A percentile compares a stretch with the other conserved stretches of the same genome.
phyloP scores from a whole-genome alignment of 2,888 invertebrate species.

The Dryococelus australis region DNA sequence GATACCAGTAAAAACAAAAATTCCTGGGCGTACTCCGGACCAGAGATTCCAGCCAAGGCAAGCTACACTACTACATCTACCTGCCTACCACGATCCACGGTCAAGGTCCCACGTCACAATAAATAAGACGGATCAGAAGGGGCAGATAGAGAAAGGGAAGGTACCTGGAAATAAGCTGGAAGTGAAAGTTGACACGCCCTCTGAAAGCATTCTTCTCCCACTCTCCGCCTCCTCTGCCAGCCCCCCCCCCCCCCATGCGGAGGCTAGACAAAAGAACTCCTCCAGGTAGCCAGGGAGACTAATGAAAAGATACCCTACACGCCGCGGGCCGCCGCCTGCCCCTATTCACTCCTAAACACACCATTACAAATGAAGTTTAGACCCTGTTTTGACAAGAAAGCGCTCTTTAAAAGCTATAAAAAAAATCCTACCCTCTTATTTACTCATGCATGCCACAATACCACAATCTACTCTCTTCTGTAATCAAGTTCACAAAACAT shows the following conservation, averaged over 20 bases:
- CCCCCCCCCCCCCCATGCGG: not conserved
- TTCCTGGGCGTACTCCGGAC: no score
- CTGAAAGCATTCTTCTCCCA: slow-evolving; percentile 12
- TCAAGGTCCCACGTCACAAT: not conserved
- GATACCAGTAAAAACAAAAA: no score
- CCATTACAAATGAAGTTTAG: not conserved
- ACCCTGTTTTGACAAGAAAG: slow-evolving; percentile 10
- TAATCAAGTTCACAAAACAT: slow-evolving; percentile 16
- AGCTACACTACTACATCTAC: no score
- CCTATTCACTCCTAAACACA: slow-evolving; percentile 16
- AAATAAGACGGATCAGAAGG: not conserved
- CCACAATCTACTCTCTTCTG: not conserved
- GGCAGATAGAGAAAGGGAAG: not conserved
- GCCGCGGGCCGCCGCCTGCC: not conserved
- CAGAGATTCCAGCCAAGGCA: no score
- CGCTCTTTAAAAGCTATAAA: not conserved
- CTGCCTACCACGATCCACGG: not conserved
- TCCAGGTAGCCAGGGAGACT: not conserved
- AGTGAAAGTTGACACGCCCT: slow-evolving; percentile 9
- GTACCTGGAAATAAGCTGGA: not conserved
- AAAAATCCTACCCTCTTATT: not conserved
- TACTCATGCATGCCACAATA: not conserved
- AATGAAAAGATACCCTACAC: slow-evolving; percentile 3
- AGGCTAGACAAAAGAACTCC: not conserved
- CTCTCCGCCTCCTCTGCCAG: not conserved